phyloP scores from a whole-genome alignment of 2,888 invertebrate species.

The Eucera pruinosa region DNA sequence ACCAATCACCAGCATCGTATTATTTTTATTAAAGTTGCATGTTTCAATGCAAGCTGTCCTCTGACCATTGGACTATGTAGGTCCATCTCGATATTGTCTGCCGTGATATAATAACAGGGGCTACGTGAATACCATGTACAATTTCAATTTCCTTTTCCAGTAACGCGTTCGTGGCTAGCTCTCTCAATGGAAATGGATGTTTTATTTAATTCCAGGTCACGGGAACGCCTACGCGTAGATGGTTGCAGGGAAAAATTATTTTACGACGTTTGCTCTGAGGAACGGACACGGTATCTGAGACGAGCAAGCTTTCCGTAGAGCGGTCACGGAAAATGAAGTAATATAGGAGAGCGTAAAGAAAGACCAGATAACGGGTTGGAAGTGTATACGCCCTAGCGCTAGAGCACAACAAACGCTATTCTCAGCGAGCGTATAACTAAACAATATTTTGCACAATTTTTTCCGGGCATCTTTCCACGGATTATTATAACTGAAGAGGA shows the following conservation, averaged over 20 bases:
- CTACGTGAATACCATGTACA: slow-evolving; percentile 25
- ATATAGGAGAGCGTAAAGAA: slow-evolving; percentile 8
- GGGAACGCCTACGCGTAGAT: neutral
- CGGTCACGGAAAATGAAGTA: slow-evolving; percentile 1
- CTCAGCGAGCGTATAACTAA: neutral
- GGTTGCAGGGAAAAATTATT: neutral
- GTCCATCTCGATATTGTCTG: slow-evolving; percentile 13
- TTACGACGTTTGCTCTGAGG: neutral
- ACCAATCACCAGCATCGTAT: slow-evolving; percentile 2
- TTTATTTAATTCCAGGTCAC: slow-evolving; percentile 24
- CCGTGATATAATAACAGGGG: neutral
- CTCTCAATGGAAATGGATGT: slow-evolving; percentile 5
- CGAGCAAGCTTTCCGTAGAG: neutral
- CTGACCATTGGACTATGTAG: neutral
- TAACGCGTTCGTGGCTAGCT: slow-evolving; percentile 12
- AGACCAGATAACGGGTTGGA: slow-evolving; percentile 26
- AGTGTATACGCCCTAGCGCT: slow-evolving; percentile 2
- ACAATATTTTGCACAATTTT: slow-evolving; percentile 4
- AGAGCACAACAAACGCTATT: neutral
- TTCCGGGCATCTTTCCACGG: neutral
- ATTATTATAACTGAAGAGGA: neutral
- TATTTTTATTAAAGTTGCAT: slow-evolving; percentile 51
- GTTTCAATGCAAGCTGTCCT: slow-evolving; percentile 15
- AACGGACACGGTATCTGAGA: neutral
- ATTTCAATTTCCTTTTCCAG: slow-evolving; percentile 46